Percentiles rank a stretch among this genome's conserved stretches.
phyloP scores from a whole-genome alignment of 2,888 invertebrate species.

The Tinea semifulvella region DNA sequence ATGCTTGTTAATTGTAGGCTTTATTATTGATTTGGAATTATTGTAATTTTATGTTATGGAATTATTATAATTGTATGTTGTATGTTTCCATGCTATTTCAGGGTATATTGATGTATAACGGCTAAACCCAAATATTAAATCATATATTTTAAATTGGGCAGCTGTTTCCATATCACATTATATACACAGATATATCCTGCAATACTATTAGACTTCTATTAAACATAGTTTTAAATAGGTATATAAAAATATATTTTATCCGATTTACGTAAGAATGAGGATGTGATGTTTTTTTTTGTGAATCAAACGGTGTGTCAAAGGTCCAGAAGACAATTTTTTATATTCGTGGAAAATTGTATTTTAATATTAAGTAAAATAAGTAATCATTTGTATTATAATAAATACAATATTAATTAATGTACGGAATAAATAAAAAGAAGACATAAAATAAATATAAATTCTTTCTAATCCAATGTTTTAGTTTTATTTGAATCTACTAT shows the following conservation, averaged over 20 bases:
- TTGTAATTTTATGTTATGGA: too few species aligned
- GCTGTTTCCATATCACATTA: too few species aligned
- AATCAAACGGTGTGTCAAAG: background rate
- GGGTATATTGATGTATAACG: too few species aligned
- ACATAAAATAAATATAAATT: slow-evolving; percentile 46
- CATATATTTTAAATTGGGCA: too few species aligned
- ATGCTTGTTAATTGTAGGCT: slow-evolving; percentile 6
- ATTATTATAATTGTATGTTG: too few species aligned
- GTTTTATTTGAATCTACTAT: background rate
- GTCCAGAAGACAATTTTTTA: slow-evolving; percentile 1
- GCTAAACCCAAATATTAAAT: too few species aligned
- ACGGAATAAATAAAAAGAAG: slow-evolving; percentile 60
- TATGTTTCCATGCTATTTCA: too few species aligned
- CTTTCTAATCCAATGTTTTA: slow-evolving; percentile 12
- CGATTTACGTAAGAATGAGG: background rate
- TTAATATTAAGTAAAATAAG: slow-evolving; percentile 40
- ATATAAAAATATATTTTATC: too few species aligned
- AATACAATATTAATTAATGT: slow-evolving; percentile 31
- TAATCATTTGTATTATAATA: slow-evolving; percentile 53
- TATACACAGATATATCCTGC: too few species aligned
- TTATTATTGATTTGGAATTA: slow-evolving; percentile 3
- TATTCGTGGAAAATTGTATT: background rate
- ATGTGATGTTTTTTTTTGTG: slow-evolving; percentile 1
- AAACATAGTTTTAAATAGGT: too few species aligned
- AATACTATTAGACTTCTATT: too few species aligned